phyloP scores from a whole-genome alignment of 35 echinoderm and acorn worm genomes.

The Strongylocentrotus purpuratus region DNA sequence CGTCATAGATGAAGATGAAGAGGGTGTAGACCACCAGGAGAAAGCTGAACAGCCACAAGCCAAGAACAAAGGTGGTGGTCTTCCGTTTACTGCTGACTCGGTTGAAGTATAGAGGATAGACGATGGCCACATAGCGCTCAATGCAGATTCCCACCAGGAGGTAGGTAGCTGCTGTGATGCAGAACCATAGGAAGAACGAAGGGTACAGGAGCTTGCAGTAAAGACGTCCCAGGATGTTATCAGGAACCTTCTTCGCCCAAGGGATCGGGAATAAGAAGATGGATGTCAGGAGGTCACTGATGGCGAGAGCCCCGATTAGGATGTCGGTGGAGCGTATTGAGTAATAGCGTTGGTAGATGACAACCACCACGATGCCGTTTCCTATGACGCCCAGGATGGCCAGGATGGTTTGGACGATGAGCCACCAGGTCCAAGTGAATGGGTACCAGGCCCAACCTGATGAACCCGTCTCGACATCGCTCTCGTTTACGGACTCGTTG shows the following conservation, averaged over 20 bases:
- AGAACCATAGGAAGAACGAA: constrained; percentile 58
- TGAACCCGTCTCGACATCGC: background rate
- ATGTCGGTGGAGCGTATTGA: background rate
- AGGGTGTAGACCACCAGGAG: constrained; percentile 53
- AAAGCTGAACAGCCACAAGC: constrained; percentile 55
- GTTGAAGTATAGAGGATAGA: constrained; percentile 51
- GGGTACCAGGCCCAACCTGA: constrained; percentile 16
- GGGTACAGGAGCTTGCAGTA: constrained; percentile 63
- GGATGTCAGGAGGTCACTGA: constrained; percentile 58
- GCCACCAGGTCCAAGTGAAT: background rate
- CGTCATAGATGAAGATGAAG: constrained; percentile 33
- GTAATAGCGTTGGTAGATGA: background rate
- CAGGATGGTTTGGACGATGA: background rate
- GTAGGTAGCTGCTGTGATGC: constrained; percentile 58
- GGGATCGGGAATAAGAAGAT: constrained; percentile 58
- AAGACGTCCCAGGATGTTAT: constrained; percentile 27
- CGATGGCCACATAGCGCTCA: constrained; percentile 62
- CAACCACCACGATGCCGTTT: background rate
- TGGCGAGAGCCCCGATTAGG: constrained; percentile 55
- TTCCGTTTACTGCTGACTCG: constrained; percentile 53
- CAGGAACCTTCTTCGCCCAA: background rate
- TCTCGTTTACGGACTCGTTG: background rate
- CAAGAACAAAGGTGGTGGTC: constrained; percentile 36
- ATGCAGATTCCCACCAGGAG: constrained; percentile 58
- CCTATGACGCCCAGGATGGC: background rate